A percentile compares a stretch with the other conserved stretches of the same genome.
Evolutionary conservation across 1,140 invertebrate genomes (phyloP).

Genomic region (Steinernema khuongi): DNA sequence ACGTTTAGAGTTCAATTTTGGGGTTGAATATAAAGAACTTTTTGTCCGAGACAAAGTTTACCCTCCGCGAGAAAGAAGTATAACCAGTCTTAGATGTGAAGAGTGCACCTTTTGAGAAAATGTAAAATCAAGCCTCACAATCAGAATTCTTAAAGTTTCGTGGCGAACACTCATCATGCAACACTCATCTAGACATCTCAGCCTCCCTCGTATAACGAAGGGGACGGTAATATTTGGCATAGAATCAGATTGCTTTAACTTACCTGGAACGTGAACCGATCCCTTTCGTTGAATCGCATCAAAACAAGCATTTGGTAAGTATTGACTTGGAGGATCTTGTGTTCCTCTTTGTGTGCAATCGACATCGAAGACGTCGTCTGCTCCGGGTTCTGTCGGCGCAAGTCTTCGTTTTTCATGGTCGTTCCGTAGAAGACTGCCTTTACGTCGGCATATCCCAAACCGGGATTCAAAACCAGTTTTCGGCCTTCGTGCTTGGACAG

Average conservation of each 20-base stretch:
- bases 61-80: too few species aligned
- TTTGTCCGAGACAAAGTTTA: too few species aligned
- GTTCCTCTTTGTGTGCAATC: conserved; percentile 64
- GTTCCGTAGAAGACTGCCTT: conserved; percentile 84
- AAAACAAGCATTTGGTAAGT: conserved; percentile 98
- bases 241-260: neutral
- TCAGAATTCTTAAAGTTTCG: too few species aligned
- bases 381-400: conserved; percentile 28
- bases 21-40: too few species aligned
- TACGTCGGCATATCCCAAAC: conserved; percentile 90
- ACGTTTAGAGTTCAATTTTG: too few species aligned
- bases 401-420: conserved; percentile 59
- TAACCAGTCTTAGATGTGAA: too few species aligned
- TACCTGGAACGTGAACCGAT: conserved; percentile 80
- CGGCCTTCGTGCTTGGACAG: conserved; percentile 94
- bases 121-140: too few species aligned
- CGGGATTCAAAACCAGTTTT: conserved; percentile 90
- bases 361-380: conserved; percentile 17
- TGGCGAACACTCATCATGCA: too few species aligned
- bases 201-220: too few species aligned
- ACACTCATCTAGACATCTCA: too few species aligned
- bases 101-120: too few species aligned
- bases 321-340: conserved; percentile 90
- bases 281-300: conserved; percentile 90
- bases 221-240: too few species aligned